Evolutionary conservation across 2,888 invertebrate species (phyloP), one percentile per base, ranked within the genome.

Genomic region (Drosophila quinaria): DNA sequence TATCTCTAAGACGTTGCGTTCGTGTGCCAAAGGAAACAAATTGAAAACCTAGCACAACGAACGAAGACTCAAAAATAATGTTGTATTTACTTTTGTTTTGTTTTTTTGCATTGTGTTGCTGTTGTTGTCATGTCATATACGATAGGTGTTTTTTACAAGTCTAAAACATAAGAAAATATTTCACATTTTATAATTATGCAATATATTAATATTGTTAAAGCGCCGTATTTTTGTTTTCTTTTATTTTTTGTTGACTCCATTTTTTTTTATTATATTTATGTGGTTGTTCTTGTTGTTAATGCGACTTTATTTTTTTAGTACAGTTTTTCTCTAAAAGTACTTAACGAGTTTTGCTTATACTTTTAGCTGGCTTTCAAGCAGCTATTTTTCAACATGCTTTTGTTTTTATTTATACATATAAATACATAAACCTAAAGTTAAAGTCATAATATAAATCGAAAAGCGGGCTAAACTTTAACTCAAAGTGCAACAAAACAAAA

Each of bases 101-200:
- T 19, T 29, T 56, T 62, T 52, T 56, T 35, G 6, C 59, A n/a
- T 47, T 54, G 35, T 52, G 63, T 70, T 55, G 17, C 33, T 41
- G 29, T 46, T 52, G 22, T 66, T 63, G 37, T 67, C 69, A 70
- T 68, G 69, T 55, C 58, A 64, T 68, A 54, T 73, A 79, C 65
- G 72, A 81, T 81, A 79, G 79, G 56, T 65, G 51, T 39, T 58
- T 58, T 56, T 51, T 84, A 84, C 84, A 84, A 85, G 74, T 86
- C 88, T 82, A 88, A 75, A 84, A 88, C 83, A 84, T 88, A 84
- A 88, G 88, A 84, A 84, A 84, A 84, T 84, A 87, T 82, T 88
- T 88, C 80, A 74, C 74, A 74, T 82, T 78, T 77, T 70, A 74
- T 75, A 86, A 76, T 87, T 73, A 71, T 72, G 74, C 71, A 78